A percentile compares a stretch with the other conserved stretches of the same genome.
These are phyloP conservation scores for Tenthredo amoena DNA, from an alignment of 2,888 invertebrate genomes.

Conservation along the genomic window DNA sequence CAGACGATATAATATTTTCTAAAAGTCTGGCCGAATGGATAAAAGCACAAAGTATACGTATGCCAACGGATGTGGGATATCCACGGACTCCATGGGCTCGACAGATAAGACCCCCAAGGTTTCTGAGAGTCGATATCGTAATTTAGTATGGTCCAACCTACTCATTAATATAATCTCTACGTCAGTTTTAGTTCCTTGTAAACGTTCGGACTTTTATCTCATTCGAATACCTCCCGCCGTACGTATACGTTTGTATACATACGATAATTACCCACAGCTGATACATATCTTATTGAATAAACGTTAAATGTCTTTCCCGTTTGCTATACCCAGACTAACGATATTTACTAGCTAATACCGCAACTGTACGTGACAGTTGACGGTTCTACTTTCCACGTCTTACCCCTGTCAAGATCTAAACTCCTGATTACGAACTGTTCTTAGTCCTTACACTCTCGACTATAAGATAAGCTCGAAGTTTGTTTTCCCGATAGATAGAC, in stretches of 20 bases:
- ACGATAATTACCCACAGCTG: not conserved
- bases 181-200: not conserved
- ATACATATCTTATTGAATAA: not conserved
- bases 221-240: not conserved
- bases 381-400: not conserved
- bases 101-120: conserved; percentile 39
- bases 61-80: conserved; percentile 44
- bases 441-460: not conserved
- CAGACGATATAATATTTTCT: not conserved
- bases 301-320: not conserved
- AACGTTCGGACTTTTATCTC: conserved; percentile 21
- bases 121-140: conserved; percentile 27
- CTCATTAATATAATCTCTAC: conserved; percentile 45
- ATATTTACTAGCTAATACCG: not conserved
- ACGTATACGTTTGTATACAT: not conserved
- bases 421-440: not conserved
- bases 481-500: not conserved
- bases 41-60: not conserved
- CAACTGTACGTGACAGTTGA: not conserved
- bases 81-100: not conserved
- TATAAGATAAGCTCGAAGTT: not conserved
- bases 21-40: not conserved
- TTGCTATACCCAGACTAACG: not conserved
- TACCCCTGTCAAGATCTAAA: not conserved
- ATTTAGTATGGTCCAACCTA: conserved; percentile 43